Evolutionary conservation across 1,140 invertebrate genomes (phyloP), one percentile per base, ranked within the genome.

Genomic region (Plodia interpunctella): DNA sequence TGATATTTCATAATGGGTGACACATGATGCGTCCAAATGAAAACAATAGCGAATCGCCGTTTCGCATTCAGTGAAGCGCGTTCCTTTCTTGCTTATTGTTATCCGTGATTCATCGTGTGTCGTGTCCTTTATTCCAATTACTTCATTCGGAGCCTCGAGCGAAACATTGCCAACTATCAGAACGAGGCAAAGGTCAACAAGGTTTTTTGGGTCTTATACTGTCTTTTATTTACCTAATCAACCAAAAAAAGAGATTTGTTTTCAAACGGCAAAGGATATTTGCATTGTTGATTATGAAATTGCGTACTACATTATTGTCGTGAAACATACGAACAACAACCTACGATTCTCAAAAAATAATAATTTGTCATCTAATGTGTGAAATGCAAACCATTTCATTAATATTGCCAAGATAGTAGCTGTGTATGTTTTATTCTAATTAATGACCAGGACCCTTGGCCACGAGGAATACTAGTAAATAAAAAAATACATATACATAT

Each of bases 61-160:
- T 44, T n/a, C 38, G 38, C 15, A 44, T 44, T 44, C 38, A 44
- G 38, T 44, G 38, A 44, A 44, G 38, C 38, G 38, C 5, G 38
- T 10, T 15, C 1, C 38, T 44, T 44, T 44, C 38, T 44, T 44
- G 38, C 13, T 44, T 35, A 35, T 44, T 44, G 38, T 44, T 44
- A 44, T 44, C 32, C 38, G 38, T 44, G 38, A 44, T 44, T 44
- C 38, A 44, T 44, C 38, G 15, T 44, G 38, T 44, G 38, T 44
- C 38, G 38, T 17, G 38, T 44, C 38, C 38, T 44, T 44, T 35
- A 35, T 44, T 44, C 38, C 38, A 15, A 44, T 44, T 44, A 44
- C 38, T 15, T 15, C 38, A 44, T 44, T 44, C 38, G 15, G 5
- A 44, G 38, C 38, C 38, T 44, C 30, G 3, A 9, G 30, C 30